phyloP scores from a whole-genome alignment of 2,113 vertebrate species.

The Hydrochoerus hydrochaeris region DNA sequence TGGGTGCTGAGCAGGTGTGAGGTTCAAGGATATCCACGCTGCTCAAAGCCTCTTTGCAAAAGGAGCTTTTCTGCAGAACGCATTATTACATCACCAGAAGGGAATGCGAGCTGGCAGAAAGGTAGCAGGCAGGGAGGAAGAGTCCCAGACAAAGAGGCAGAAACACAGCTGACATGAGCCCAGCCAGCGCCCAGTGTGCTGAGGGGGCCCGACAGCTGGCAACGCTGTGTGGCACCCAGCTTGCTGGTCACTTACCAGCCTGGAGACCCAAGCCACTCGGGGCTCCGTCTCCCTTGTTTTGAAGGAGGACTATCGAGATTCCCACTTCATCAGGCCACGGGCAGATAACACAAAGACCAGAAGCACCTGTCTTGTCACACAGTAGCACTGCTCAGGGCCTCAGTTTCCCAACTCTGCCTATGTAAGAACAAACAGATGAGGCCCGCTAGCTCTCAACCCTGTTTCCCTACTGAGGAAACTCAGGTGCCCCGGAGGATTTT shows the following conservation, averaged over 20 bases:
- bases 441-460: not conserved
- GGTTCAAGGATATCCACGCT: not conserved
- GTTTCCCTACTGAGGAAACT: not conserved
- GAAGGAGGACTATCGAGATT: not conserved
- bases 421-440: not conserved
- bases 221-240: not conserved
- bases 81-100: slow-evolving; percentile 13
- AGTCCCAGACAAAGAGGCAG: not conserved
- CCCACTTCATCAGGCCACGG: not conserved
- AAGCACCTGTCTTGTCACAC: not conserved
- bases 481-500: not conserved
- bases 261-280: not conserved
- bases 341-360: not conserved
- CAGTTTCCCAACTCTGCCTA: not conserved
- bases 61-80: slow-evolving; percentile 11
- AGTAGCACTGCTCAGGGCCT: not conserved
- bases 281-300: not conserved
- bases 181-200: fast-evolving
- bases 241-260: not conserved
- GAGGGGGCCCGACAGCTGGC: not conserved
- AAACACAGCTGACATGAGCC: not conserved
- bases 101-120: slow-evolving; percentile 22
- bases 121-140: not conserved
- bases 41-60: not conserved
- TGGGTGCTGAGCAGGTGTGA: not conserved